These are phyloP conservation scores for Callithrix jacchus DNA, from an alignment of 2,113 vertebrate species.

Conservation along the genomic window DNA sequence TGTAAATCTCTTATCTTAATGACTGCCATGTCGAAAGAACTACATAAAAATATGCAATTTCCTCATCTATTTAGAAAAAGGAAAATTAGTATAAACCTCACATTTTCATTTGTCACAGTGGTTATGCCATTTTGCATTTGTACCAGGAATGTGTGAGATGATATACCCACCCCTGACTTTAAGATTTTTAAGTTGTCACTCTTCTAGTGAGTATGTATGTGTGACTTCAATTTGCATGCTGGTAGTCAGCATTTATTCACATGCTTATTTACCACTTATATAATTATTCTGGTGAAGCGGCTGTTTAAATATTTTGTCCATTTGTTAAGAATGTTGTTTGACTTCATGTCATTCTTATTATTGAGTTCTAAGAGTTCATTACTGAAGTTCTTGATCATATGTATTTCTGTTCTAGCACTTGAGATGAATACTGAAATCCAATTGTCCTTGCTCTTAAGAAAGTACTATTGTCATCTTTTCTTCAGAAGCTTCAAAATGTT, in stretches of 20 bases:
- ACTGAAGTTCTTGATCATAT: not conserved
- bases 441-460: not conserved
- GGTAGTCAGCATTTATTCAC: not conserved
- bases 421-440: not conserved
- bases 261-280: not conserved
- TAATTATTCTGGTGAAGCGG: not conserved
- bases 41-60: not conserved
- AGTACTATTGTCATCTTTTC: not conserved
- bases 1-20: not conserved
- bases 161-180: not conserved
- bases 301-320: not conserved
- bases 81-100: not conserved
- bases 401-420: not conserved
- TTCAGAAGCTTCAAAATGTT: not conserved
- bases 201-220: not conserved
- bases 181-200: not conserved
- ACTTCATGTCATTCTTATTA: not conserved
- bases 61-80: not conserved
- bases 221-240: not conserved
- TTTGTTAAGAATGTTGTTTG: not conserved
- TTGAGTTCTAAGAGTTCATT: not conserved
- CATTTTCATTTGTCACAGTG: not conserved
- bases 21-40: not conserved
- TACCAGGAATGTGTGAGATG: not conserved
- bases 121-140: not conserved